Percentiles rank a stretch among this genome's conserved stretches.
Evolutionary conservation across 2,113 vertebrate genomes (phyloP).

Genomic region (Hucho hucho): DNA sequence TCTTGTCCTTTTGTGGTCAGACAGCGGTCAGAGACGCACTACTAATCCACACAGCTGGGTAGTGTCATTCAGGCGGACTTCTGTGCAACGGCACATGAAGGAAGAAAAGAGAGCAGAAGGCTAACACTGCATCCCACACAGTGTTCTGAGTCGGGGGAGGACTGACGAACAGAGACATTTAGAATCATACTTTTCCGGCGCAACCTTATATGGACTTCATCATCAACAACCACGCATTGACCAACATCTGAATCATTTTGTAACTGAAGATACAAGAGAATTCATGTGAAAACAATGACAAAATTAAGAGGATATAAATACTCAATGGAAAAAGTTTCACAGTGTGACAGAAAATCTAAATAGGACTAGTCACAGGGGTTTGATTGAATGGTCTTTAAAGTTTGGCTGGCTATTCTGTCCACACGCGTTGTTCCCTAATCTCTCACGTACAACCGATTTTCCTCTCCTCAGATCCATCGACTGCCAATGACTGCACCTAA

Average conservation of each 20-base stretch:
- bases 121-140: background rate
- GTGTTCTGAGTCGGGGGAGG: background rate
- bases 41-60: slow-evolving; percentile 50
- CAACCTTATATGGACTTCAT: background rate
- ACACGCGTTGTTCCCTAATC: background rate
- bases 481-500: background rate
- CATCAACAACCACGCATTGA: background rate
- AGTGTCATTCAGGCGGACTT: slow-evolving; percentile 23
- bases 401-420: background rate
- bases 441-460: background rate
- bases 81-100: slow-evolving; percentile 20
- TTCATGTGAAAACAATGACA: no score
- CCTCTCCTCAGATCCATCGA: background rate
- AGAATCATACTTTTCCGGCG: background rate
- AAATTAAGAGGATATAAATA: no score
- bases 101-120: background rate
- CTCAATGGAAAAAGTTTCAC: no score
- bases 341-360: no score
- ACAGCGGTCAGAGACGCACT: background rate
- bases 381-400: no score
- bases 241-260: no score
- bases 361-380: no score
- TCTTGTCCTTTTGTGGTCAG: slow-evolving; percentile 60
- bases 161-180: background rate
- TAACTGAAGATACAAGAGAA: no score